Conservation (phyloP, 2,888 invertebrate genomes). For the Caenorhabditis drosophilae region DNA sequence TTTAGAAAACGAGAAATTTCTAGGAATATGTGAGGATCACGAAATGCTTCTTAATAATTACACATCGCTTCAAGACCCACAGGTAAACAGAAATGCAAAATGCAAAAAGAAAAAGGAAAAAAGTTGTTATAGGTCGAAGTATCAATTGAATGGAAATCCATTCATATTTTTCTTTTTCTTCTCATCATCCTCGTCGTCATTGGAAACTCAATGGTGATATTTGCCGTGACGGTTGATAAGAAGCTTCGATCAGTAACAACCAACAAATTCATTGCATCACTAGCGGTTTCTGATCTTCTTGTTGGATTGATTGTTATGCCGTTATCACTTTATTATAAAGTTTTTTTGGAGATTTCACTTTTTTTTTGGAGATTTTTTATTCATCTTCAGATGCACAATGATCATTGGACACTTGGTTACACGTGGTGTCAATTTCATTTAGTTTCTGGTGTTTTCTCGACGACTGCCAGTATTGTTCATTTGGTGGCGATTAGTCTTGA, state of each 20-base stretch:
- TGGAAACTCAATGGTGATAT: conserved; percentile 49
- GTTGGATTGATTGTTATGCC: conserved; percentile 60
- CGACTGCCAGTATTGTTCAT: conserved; percentile 61
- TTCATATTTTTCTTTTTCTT: conserved; percentile 42
- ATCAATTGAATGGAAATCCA: conserved; percentile 19
- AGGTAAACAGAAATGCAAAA: too few species aligned
- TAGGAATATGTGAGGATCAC: too few species aligned
- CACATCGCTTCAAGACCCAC: too few species aligned
- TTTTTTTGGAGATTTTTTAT: not conserved
- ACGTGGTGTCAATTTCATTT: conserved; percentile 56
- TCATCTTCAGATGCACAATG: conserved; percentile 44
- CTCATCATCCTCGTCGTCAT: conserved; percentile 51
- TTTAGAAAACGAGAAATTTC: too few species aligned
- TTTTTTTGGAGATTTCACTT: conserved; percentile 4
- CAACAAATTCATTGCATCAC: conserved; percentile 59
- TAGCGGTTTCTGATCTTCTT: conserved; percentile 59
- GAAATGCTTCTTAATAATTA: too few species aligned
- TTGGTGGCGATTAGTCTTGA: conserved; percentile 60
- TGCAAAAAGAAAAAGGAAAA: too few species aligned
- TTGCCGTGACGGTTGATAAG: conserved; percentile 49
- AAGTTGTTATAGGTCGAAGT: too few species aligned
- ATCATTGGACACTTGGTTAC: conserved; percentile 54
- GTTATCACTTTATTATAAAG: conserved; percentile 54
- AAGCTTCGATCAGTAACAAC: conserved; percentile 55
- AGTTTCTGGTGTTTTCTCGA: conserved; percentile 55